Percentiles rank a stretch among this genome's conserved stretches.
These are phyloP conservation scores for Rhynchophorus ferrugineus DNA, from an alignment of 1,140 invertebrate species.

Conservation along the genomic window DNA sequence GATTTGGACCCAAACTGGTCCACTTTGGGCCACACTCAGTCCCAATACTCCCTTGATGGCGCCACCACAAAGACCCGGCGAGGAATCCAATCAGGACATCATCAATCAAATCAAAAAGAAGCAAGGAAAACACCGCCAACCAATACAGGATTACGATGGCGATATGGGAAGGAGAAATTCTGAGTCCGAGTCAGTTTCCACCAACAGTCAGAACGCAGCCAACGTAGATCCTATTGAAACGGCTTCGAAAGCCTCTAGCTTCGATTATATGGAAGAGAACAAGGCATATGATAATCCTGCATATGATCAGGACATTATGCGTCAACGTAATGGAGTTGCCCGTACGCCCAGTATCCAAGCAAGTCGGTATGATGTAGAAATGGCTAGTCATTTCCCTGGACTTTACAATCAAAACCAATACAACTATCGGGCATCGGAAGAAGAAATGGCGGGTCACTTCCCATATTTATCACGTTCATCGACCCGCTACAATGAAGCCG, in stretches of 20 bases:
- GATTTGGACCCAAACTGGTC: slow-evolving; percentile 33
- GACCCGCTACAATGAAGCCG: background rate
- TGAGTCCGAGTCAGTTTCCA: slow-evolving; percentile 16
- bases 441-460: background rate
- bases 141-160: slow-evolving; percentile 15
- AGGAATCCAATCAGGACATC: slow-evolving; percentile 15
- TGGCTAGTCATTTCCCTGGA: background rate
- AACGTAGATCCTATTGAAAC: background rate
- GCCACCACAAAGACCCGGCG: slow-evolving; percentile 18
- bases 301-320: background rate
- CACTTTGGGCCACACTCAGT: slow-evolving; percentile 35
- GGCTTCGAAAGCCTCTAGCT: background rate
- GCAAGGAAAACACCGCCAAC: slow-evolving; percentile 14
- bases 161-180: slow-evolving; percentile 14
- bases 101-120: slow-evolving; percentile 23
- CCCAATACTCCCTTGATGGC: slow-evolving; percentile 28
- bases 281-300: background rate
- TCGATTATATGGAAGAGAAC: background rate
- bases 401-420: background rate
- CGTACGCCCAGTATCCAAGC: background rate
- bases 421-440: background rate
- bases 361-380: background rate
- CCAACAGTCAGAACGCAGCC: slow-evolving; percentile 1
- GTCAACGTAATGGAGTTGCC: background rate
- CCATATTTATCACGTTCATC: background rate